Percentiles rank a stretch among this genome's conserved stretches.
These are phyloP conservation scores for Pantala flavescens DNA, from an alignment of 1,140 invertebrate genomes.

Conservation along the genomic window DNA sequence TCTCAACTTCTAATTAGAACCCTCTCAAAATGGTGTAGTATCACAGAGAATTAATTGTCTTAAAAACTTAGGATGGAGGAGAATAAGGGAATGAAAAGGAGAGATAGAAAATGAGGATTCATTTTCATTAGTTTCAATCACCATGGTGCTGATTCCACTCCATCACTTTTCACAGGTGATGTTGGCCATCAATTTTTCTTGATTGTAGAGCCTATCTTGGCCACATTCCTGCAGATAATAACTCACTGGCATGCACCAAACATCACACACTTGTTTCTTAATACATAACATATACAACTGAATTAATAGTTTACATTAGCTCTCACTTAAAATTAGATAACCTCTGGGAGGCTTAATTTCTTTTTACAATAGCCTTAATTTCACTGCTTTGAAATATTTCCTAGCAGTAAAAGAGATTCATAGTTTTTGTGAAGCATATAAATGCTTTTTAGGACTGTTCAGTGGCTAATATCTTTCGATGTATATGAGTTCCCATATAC, in stretches of 20 bases:
- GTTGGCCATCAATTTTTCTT: not conserved
- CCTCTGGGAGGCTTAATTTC: not conserved
- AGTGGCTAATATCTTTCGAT: not conserved
- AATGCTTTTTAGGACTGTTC: not conserved
- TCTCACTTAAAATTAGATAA: not conserved
- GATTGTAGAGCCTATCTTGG: not conserved
- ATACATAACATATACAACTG: not conserved
- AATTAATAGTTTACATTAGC: not conserved
- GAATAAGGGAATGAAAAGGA: constrained; percentile 4
- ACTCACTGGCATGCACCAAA: not conserved
- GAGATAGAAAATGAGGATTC: not conserved
- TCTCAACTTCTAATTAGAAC: not conserved
- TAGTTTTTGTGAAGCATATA: not conserved
- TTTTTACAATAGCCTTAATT: not conserved
- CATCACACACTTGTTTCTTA: not conserved
- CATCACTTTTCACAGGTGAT: not conserved
- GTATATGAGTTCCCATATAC: not conserved
- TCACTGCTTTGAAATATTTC: not conserved
- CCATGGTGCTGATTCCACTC: not conserved
- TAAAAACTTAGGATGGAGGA: constrained; percentile 5
- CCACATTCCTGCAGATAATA: not conserved
- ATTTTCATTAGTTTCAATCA: not conserved
- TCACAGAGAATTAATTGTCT: constrained; percentile 21
- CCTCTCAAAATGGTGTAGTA: constrained; percentile 22
- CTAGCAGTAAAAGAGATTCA: not conserved